These are phyloP conservation scores for Apotomis capreana DNA, from an alignment of 2,888 invertebrate species.

Conservation along the genomic window DNA sequence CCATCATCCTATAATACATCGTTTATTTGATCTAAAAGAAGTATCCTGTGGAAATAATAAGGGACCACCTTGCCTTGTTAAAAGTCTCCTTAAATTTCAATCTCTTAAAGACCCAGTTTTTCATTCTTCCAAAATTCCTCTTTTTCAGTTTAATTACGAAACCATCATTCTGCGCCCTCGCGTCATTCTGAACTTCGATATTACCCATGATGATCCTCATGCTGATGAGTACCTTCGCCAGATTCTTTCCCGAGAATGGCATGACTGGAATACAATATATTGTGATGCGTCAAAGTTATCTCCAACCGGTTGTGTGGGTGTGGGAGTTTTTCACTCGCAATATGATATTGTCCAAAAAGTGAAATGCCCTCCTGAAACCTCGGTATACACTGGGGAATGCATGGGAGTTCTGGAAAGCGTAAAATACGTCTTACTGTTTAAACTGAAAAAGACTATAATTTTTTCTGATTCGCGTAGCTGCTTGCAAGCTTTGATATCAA, in stretches of 20 bases:
- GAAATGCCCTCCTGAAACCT: slow-evolving; percentile 8
- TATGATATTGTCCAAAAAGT: not conserved
- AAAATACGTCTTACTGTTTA: not conserved
- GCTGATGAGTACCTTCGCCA: slow-evolving; percentile 1
- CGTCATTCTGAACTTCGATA: not conserved
- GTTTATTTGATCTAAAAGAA: not conserved
- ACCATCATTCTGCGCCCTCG: not conserved
- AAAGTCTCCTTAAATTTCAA: not conserved
- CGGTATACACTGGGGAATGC: slow-evolving; percentile 13
- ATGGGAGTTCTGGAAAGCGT: not conserved
- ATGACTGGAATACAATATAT: not conserved
- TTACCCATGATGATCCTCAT: not conserved
- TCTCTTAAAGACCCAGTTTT: slow-evolving; percentile 2
- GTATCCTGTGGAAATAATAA: not conserved
- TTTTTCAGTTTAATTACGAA: not conserved
- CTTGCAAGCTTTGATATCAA: not conserved
- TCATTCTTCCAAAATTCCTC: not conserved
- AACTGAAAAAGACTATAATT: not conserved
- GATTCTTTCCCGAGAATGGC: slow-evolving; percentile 5
- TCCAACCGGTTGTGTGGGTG: not conserved
- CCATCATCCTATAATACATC: not conserved
- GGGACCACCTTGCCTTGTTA: not conserved
- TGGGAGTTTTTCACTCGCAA: not conserved
- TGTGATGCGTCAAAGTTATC: slow-evolving; percentile 6
- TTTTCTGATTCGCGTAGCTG: slow-evolving; percentile 16